Base-by-base conservation (phyloP, 2,888 invertebrate species). In the Nemurella pictetii region DNA sequence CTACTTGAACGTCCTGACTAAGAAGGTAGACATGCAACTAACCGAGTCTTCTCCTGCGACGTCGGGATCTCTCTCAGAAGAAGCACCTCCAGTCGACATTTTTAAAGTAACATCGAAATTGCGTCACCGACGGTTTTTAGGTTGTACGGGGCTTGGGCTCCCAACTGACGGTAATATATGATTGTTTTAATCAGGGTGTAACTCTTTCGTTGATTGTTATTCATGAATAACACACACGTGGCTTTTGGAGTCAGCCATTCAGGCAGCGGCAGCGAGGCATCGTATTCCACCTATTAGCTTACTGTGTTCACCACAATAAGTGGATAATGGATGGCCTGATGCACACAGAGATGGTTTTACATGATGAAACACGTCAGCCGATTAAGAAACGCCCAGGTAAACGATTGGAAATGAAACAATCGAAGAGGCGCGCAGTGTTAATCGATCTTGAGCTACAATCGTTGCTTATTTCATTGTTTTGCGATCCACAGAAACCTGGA, bases 81-180 rank as follows among this genome's bases (percentile, higher is more conserved):
- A 35, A 4, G 25, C 28, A 0, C 2, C 36, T 26, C 26, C 81
- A 36, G 36, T 20, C 4, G 81, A 81, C 81, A 81, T 81, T 81
- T 81, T 81, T 81, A 81, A 81, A 81, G 81, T 81, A 81, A 81
- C 35, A 9, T 80, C n/a, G 12, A 36, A n/a, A 26, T 26, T 81
- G 81, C 81, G 81, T 81, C 81, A 81, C 81, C 81, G 81, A 0
- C 81, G 25, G 81, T 25, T 81, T 81, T 35, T 35, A 81, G 81
- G 36, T 26, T 25, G 81, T 32, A 35, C 81, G 35, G 36, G 81
- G 81, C 81, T 36, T 32, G 28, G 26, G 12, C 77, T 25, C 12
- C 20, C 35, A 26, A 32, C 36, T 81, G 81, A 81, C 81, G 81
- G 32, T 81, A 81, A 81, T 81, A 81, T 81, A 81, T 81, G 36